These are phyloP conservation scores for Empis livida DNA, from an alignment of 2,888 invertebrate species.

Conservation along the genomic window DNA sequence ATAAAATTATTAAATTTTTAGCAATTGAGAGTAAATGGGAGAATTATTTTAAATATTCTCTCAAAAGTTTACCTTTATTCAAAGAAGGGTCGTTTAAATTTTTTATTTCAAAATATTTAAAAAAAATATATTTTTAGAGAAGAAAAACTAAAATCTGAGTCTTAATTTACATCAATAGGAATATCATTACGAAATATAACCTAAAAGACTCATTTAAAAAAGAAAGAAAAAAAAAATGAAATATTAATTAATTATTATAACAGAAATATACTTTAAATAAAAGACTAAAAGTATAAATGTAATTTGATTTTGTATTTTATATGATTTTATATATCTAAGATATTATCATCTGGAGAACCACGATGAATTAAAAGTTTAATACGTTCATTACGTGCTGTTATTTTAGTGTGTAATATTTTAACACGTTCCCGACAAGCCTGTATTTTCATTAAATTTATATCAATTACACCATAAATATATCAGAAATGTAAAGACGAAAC, in stretches of 20 bases:
- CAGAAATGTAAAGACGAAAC: neutral
- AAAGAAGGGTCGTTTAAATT: too few relatives aligned
- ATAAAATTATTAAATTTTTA: too few relatives aligned
- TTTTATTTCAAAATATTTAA: too few relatives aligned
- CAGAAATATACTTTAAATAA: constrained; percentile 6
- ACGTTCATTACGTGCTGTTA: constrained; percentile 75
- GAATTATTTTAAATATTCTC: too few relatives aligned
- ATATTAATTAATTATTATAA: constrained; percentile 3
- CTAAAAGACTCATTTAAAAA: too few relatives aligned
- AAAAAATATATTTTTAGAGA: too few relatives aligned
- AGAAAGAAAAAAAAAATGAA: too few relatives aligned
- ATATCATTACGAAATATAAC: too few relatives aligned
- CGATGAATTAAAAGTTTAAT: constrained; percentile 77
- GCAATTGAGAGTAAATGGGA: too few relatives aligned
- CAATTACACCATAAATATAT: neutral
- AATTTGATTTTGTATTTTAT: constrained; percentile 2
- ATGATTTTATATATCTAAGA: constrained; percentile 42
- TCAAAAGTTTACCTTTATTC: too few relatives aligned
- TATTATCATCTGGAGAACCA: constrained; percentile 69
- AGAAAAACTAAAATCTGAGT: too few relatives aligned
- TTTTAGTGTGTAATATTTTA: constrained; percentile 75
- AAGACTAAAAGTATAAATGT: neutral
- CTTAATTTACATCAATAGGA: too few relatives aligned
- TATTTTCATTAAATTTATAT: neutral
- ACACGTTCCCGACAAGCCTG: constrained; percentile 77